Base-by-base conservation (phyloP, 2,888 invertebrate genomes). In the Charanyca ferruginea region DNA sequence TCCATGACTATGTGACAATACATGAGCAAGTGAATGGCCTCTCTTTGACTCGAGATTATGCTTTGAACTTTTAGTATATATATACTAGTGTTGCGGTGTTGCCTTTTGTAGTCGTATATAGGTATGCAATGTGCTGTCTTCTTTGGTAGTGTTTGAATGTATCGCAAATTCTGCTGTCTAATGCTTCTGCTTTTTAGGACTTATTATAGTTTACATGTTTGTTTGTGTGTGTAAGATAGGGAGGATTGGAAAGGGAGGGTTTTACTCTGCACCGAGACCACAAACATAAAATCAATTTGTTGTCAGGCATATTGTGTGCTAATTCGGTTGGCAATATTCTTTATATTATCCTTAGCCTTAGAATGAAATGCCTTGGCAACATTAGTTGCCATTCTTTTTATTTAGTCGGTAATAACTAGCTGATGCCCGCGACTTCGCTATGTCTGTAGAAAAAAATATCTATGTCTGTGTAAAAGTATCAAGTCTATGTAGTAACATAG, bases 1-100 rank as follows among this genome's bases (percentile, higher is more conserved):
- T n/a, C n/a, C 67, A 78, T 78, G 65, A 70, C 73, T 80, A 79
- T 85, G 83, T 83, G n/a, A n/a, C n/a, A 84, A 79, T 81, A 73
- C 42, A n/a, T 18, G 58, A 45, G 28, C 42, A 47, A 73, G 54
- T 66, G 57, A 66, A 66, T 69, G 65, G 65, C 68, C 20, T 73
- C 64, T 68, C 78, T 73, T 25, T 58, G 13, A 13, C 25, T 51
- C 38, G 11, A 59, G 32, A 62, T 65, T 77, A 42, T 23, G 35
- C 62, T 78, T 77, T 73, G 73, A 69, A 47, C 48, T 68, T 44
- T 35, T 64, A 13, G 48, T 64, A 58, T 71, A 42, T 69, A 54
- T 62, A 42, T 20, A 47, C 38, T 55, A 3, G 44, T 42, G 41
- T 51, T 58, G 44, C 9, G 3, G 44, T 42, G 41, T 51, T 58